Conservation (phyloP, 1,140 invertebrate genomes). For the Dufourea novaeangliae region DNA sequence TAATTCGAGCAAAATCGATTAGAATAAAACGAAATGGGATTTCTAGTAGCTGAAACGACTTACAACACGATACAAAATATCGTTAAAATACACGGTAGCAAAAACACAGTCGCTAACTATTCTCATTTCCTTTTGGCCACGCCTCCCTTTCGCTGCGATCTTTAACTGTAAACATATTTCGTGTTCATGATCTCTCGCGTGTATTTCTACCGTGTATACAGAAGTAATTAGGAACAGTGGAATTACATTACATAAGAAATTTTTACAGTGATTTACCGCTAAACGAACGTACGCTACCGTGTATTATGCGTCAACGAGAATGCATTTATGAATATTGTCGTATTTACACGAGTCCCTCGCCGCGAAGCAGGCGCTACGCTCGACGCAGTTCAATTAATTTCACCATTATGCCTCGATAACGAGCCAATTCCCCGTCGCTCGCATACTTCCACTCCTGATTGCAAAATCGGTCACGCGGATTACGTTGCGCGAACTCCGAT, state of each 20-base stretch:
- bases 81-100: not conserved
- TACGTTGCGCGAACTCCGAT: conserved; percentile 22
- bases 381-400: conserved; percentile 27
- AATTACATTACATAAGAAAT: not conserved
- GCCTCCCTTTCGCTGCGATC: not conserved
- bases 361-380: not conserved
- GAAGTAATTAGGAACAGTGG: not conserved
- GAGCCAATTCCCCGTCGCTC: conserved; percentile 19
- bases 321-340: not conserved
- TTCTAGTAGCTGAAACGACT: not conserved
- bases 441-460: conserved; percentile 30
- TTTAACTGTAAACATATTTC: not conserved
- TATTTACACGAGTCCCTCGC: not conserved
- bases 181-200: not conserved
- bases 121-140: not conserved
- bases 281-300: not conserved
- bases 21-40: not conserved
- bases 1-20: not conserved
- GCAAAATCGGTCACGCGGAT: conserved; percentile 38
- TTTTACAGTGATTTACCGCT: not conserved
- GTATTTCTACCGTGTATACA: not conserved
- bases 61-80: not conserved
- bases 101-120: not conserved
- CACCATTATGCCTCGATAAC: conserved; percentile 13
- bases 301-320: not conserved